Evolutionary conservation across 2,113 vertebrate species (phyloP).

Genomic region (Orientallactaga bullata): DNA sequence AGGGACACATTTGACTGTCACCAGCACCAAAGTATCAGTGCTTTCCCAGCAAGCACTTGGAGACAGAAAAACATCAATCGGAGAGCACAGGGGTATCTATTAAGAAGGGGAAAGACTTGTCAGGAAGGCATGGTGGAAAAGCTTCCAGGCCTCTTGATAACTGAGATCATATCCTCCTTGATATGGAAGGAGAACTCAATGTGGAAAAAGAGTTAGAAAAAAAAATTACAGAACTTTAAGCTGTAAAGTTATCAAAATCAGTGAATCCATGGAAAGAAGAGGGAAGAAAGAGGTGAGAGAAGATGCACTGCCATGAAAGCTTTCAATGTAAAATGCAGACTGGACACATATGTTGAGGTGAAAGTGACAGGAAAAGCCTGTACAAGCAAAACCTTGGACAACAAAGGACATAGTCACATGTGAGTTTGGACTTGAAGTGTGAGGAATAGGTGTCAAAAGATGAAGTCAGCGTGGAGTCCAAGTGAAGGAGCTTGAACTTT

Average conservation of each 20-base stretch:
- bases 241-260: neutral
- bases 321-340: neutral
- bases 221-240: neutral
- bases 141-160: too few relatives aligned
- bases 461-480: constrained; percentile 25
- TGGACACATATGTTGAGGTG: neutral
- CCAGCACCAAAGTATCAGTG: neutral
- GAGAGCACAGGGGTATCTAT: accelerated
- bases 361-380: neutral
- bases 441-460: constrained; percentile 55
- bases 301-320: neutral
- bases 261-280: neutral
- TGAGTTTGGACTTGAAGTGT: constrained; percentile 29
- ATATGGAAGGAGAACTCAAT: neutral
- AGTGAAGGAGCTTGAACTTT: constrained; percentile 44
- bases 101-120: neutral
- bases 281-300: too few relatives aligned
- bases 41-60: neutral
- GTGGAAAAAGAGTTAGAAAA: neutral
- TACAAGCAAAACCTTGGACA: neutral
- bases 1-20: neutral
- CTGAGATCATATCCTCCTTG: neutral
- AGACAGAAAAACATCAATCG: neutral
- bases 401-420: neutral
- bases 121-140: neutral